These are phyloP conservation scores for Embidobia sp. DNA, from an alignment of 2,888 invertebrate species.

Conservation along the genomic window DNA sequence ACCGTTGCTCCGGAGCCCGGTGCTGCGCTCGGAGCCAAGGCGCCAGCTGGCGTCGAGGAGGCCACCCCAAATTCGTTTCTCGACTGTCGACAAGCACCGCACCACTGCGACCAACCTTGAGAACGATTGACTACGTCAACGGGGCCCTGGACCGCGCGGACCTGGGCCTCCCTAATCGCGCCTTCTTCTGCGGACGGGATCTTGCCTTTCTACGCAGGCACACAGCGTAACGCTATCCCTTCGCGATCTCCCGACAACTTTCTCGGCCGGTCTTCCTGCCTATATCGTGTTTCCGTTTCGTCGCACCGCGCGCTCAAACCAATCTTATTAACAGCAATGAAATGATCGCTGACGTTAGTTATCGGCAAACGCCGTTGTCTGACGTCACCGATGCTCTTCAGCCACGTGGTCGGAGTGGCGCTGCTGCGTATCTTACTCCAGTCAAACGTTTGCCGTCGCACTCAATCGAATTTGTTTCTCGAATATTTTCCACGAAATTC, in stretches of 20 bases:
- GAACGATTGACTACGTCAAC: constrained; percentile 65
- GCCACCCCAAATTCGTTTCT: constrained; percentile 73
- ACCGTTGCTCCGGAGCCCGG: constrained; percentile 80
- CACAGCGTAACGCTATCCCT: constrained; percentile 1
- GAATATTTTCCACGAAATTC: constrained; percentile 38
- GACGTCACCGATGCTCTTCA: constrained; percentile 11
- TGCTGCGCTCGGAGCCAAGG: constrained; percentile 79
- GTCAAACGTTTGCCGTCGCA: constrained; percentile 15
- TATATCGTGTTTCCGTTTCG: no score
- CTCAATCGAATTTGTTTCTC: constrained; percentile 36
- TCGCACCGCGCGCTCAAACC: not conserved
- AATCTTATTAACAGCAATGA: not conserved
- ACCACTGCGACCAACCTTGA: constrained; percentile 69
- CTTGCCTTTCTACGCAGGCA: constrained; percentile 67
- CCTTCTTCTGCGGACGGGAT: constrained; percentile 76
- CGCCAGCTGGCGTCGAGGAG: constrained; percentile 73
- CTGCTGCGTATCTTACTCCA: constrained; percentile 21
- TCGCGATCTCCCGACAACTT: not conserved
- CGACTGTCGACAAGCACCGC: constrained; percentile 69
- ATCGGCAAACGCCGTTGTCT: constrained; percentile 4
- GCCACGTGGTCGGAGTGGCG: constrained; percentile 59
- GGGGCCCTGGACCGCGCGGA: constrained; percentile 70
- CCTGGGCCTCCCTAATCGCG: constrained; percentile 71
- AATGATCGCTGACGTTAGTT: constrained; percentile 8
- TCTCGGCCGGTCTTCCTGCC: no score